A percentile compares a stretch with the other conserved stretches of the same genome.
These are phyloP conservation scores for Lycodopsis pacificus DNA, from an alignment of 2,797 vertebrate species.

Conservation along the genomic window DNA sequence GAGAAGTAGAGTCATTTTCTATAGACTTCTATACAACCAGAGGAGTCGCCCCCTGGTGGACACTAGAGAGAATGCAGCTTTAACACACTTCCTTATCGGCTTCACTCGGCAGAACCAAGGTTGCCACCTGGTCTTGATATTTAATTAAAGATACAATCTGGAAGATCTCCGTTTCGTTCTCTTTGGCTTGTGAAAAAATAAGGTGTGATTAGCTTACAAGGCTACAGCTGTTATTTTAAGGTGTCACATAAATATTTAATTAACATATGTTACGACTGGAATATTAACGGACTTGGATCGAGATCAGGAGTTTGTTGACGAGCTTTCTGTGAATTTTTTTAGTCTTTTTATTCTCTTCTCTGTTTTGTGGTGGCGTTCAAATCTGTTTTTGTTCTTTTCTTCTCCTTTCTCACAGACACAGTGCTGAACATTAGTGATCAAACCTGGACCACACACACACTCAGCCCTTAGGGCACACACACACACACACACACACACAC, in stretches of 20 bases:
- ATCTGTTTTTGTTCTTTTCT: not conserved
- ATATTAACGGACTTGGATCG: not conserved
- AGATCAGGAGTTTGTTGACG: no score
- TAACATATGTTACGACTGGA: not conserved
- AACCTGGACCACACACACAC: constrained; percentile 35
- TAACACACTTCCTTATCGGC: no score
- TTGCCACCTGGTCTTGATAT: no score
- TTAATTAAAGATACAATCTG: no score
- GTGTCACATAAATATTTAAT: not conserved
- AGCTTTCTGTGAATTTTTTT: not conserved
- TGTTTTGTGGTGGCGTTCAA: not conserved
- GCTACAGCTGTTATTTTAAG: not conserved
- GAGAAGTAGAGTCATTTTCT: no score
- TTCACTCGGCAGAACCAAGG: no score
- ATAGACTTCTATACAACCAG: no score
- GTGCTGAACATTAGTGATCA: constrained; percentile 31
- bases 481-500: not conserved
- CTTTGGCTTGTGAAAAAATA: not conserved
- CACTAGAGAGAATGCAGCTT: no score
- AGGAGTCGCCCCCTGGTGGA: no score
- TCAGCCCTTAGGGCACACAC: constrained; percentile 1
- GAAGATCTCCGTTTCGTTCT: no score
- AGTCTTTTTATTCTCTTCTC: not conserved
- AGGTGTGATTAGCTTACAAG: not conserved
- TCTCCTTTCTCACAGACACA: not conserved